Evolutionary conservation across 2,888 invertebrate species (phyloP), one percentile per base, ranked within the genome.

Genomic region (Andricus curvator): DNA sequence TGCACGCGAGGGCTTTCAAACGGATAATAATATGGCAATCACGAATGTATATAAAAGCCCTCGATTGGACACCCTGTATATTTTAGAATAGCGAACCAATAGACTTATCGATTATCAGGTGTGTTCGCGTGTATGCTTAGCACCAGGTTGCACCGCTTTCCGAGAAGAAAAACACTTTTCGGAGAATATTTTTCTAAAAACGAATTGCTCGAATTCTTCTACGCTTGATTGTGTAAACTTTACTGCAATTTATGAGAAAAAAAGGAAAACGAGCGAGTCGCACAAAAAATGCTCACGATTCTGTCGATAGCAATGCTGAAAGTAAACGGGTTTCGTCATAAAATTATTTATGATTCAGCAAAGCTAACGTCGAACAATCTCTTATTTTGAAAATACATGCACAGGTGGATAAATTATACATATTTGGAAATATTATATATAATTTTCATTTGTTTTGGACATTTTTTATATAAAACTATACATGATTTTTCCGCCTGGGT

Each of bases 31-130:
- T 41, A 65, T 65, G 41, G 13, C 65, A 62, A 77, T 65, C 41
- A 67, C 22, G 44, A 78, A 13, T 78, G 66, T 67, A 56, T 13
- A 76, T 56, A n/a, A 41, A 77, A 65, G 20, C 20, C 37, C 65
- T 25, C 65, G 65, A 33, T 33, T 37, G 48, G 9, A 70, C 29
- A 51, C 48, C 56, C 74, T 56, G 56, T 56, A 22, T 56, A 74
- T 74, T 74, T 74, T 56, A 29, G 56, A 74, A 74, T 74, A 74
- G 74, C n/a, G n/a, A 74, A 74, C 29, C 33, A 74, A 74, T 74
- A 74, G 74, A 74, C 74, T 74, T 74, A 74, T 74, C n/a, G 74
- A 74, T 70, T 70, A 70, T 51, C 70, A 74, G 20, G 74, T 74
- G 74, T 74, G 13, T 74, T 74, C 56, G 33, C 74, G 48, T 70